Percentiles rank a stretch among this genome's conserved stretches.
phyloP scores from a whole-genome alignment of 2,113 vertebrate genomes.

The Rhizomys pruinosus region DNA sequence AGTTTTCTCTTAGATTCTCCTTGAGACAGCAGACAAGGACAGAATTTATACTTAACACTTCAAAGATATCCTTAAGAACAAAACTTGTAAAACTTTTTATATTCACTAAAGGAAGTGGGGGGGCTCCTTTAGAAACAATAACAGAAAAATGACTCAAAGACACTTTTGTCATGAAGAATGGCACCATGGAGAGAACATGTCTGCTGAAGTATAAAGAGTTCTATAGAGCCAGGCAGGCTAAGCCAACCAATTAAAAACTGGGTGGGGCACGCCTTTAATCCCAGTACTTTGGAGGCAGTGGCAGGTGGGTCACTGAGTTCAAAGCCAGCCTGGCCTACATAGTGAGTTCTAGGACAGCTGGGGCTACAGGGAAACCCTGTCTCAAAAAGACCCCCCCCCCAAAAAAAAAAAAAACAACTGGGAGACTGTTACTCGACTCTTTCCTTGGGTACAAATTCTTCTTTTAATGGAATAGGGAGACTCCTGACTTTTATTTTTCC shows the following conservation, averaged over 20 bases:
- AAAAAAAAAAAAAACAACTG: background rate
- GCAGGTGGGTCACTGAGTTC: no score
- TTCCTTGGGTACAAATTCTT: background rate
- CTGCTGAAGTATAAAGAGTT: background rate
- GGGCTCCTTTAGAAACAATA: background rate
- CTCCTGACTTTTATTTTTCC: background rate
- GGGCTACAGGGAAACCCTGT: no score
- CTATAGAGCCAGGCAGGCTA: background rate
- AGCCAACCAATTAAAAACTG: background rate
- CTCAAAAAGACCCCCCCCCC: no score
- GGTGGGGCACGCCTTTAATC: no score
- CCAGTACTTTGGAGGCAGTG: no score
- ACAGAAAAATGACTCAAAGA: background rate
- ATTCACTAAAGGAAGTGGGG: background rate
- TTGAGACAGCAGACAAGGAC: background rate
- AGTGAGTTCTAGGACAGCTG: no score
- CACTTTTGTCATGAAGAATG: background rate
- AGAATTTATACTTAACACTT: background rate
- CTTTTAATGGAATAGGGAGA: background rate
- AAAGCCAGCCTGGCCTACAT: no score
- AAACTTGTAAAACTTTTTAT: conserved; percentile 13
- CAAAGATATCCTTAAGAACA: background rate
- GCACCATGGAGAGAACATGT: background rate
- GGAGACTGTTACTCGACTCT: background rate
- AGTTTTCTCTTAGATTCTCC: background rate